Percentiles rank a stretch among this genome's conserved stretches.
Evolutionary conservation across 2,888 invertebrate species (phyloP).

Genomic region (Chydorus sphaericus): DNA sequence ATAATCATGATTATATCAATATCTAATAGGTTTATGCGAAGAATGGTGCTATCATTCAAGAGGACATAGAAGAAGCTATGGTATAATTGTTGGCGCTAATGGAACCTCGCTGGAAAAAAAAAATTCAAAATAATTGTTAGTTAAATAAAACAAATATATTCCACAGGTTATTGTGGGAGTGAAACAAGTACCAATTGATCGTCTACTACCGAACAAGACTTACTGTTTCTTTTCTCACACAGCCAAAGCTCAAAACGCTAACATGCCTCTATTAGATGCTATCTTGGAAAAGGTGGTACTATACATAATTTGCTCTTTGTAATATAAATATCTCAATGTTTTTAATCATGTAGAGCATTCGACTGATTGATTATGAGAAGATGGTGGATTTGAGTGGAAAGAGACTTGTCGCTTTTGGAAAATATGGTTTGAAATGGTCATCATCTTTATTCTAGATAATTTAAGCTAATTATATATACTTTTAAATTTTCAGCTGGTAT

Average conservation of each 20-base stretch:
- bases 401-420: slow-evolving; percentile 93
- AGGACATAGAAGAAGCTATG: slow-evolving; percentile 90
- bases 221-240: slow-evolving; percentile 99
- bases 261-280: slow-evolving; percentile 93
- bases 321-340: slow-evolving; percentile 17
- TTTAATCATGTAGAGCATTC: slow-evolving; percentile 54
- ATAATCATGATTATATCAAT: not conserved
- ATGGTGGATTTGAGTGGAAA: slow-evolving; percentile 77
- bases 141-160: too few relatives aligned
- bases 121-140: too few relatives aligned
- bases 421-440: too few relatives aligned
- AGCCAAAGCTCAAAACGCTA: slow-evolving; percentile 95
- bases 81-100: too few relatives aligned
- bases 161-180: slow-evolving; percentile 98
- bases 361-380: slow-evolving; percentile 93
- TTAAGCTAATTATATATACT: slow-evolving; percentile 27
- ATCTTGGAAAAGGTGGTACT: slow-evolving; percentile 66
- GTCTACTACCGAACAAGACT: slow-evolving; percentile 86
- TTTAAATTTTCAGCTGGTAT: slow-evolving; percentile 96
- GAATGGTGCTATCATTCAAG: slow-evolving; percentile 83
- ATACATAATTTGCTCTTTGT: not conserved
- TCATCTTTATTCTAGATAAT: too few relatives aligned
- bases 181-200: slow-evolving; percentile 84
- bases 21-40: slow-evolving; percentile 62
- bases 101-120: too few relatives aligned